Evolutionary conservation across 2,888 invertebrate species (phyloP).

Genomic region (Crematogaster levior): DNA sequence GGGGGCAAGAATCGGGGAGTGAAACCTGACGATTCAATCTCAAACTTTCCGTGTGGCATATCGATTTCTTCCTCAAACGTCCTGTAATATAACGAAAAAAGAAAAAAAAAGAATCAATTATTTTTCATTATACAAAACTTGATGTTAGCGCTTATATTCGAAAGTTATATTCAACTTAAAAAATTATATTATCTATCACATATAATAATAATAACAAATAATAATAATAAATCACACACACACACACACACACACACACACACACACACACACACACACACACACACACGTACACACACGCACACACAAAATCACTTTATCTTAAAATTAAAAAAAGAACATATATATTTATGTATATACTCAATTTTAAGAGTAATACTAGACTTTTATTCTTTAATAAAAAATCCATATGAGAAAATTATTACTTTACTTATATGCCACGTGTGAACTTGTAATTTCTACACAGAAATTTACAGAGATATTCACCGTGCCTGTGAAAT

Average conservation of each 20-base stretch:
- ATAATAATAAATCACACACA: too few relatives aligned
- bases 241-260: too few relatives aligned
- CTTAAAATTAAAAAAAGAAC: too few relatives aligned
- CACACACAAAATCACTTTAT: too few relatives aligned
- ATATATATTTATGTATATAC: too few relatives aligned
- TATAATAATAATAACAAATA: too few relatives aligned
- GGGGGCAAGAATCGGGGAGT: neutral
- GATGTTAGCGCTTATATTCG: neutral
- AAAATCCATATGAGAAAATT: neutral
- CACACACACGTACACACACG: too few relatives aligned
- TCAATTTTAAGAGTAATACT: neutral
- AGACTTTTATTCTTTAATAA: neutral
- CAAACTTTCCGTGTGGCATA: neutral
- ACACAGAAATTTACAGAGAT: too few relatives aligned
- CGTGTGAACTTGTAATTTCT: neutral
- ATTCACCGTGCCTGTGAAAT: neutral
- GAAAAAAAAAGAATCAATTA: too few relatives aligned
- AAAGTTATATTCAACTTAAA: neutral
- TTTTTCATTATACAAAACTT: neutral
- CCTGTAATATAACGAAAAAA: neutral
- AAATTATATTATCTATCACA: neutral
- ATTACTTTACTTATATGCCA: neutral
- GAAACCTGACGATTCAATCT: neutral
- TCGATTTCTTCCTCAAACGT: neutral
- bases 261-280: too few relatives aligned